Evolutionary conservation across 2,888 invertebrate species (phyloP), one percentile per base, ranked within the genome.

Genomic region (Trichogramma dendrolimi): DNA sequence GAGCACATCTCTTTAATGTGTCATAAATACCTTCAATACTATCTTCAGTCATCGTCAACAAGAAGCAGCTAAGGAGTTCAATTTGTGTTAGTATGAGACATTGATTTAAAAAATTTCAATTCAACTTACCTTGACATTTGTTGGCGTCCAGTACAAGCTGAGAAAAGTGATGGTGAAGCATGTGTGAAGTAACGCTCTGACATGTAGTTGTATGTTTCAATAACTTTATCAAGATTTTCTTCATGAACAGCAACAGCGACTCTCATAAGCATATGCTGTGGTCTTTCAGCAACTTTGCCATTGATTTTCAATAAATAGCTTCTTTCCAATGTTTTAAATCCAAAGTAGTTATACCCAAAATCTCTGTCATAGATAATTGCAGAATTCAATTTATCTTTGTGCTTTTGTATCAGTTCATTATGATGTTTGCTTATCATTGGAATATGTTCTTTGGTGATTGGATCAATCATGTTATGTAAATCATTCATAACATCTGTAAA

Each of bases 191-290:
- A 97, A 71, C 90, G 86, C 76, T 96, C 95, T 0, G 98, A 98
- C 70, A 99, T 81, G 63, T 93, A 83, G 77, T 99, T 95, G 80
- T 99, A 99, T 0, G 98, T 97, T 81, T 95, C 92, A 68, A 99
- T 93, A 10, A 90, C 97, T 10, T 88, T 84, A 67, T 94, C 93
- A 64, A 99, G 91, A 75, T 99, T 92, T 69, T 94, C 90, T 1
- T 91, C 91, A 77, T 99, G 99, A 71, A 99, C 96, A 10, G 97
- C 98, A 65, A 99, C 90, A 4, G 98, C 82, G 1, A 97, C 97
- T 71, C 99, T 83, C 99, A 99, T 99, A 62, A 99, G 81, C 96
- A 99, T 94, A 73, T 99, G 97, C 75, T 99, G 98, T 0, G 99
- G 99, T 41, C 99, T 85, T 80, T 99, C 99, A 1, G 87, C 96